These are phyloP conservation scores for Brachynemurus nebulosus DNA, from an alignment of 2,888 invertebrate species.

Conservation along the genomic window DNA sequence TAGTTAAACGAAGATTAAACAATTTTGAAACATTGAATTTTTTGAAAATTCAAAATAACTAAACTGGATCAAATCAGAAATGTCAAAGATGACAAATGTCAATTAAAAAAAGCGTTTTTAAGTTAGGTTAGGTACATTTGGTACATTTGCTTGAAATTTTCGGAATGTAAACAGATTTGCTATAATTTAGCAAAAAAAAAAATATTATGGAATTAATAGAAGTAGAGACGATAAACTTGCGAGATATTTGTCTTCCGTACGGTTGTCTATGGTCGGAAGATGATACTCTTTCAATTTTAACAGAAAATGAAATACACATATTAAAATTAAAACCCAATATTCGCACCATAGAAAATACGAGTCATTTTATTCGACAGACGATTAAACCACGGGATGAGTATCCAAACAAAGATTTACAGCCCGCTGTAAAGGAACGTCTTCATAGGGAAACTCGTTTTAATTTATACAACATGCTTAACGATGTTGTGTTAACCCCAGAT, in stretches of 20 bases:
- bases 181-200: too few species aligned
- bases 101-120: too few species aligned
- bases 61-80: too few species aligned
- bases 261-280: not conserved
- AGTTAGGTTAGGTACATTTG: too few species aligned
- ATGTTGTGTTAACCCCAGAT: not conserved
- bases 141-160: too few species aligned
- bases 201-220: conserved; percentile 2
- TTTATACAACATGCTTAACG: not conserved
- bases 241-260: not conserved
- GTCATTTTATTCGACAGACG: not conserved
- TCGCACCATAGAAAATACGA: not conserved
- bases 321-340: conserved; percentile 1
- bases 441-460: not conserved
- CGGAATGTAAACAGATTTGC: too few species aligned
- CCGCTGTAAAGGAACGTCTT: not conserved
- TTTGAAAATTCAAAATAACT: too few species aligned
- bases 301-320: not conserved
- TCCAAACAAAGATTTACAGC: not conserved
- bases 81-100: too few species aligned
- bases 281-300: not conserved
- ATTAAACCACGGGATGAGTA: conserved; percentile 1
- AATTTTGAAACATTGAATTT: too few species aligned
- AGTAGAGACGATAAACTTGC: not conserved
- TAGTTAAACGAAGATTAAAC: too few species aligned